A percentile compares a stretch with the other conserved stretches of the same genome.
These are phyloP conservation scores for Anolis sagrei DNA, from an alignment of 2,113 vertebrate species.

Conservation along the genomic window DNA sequence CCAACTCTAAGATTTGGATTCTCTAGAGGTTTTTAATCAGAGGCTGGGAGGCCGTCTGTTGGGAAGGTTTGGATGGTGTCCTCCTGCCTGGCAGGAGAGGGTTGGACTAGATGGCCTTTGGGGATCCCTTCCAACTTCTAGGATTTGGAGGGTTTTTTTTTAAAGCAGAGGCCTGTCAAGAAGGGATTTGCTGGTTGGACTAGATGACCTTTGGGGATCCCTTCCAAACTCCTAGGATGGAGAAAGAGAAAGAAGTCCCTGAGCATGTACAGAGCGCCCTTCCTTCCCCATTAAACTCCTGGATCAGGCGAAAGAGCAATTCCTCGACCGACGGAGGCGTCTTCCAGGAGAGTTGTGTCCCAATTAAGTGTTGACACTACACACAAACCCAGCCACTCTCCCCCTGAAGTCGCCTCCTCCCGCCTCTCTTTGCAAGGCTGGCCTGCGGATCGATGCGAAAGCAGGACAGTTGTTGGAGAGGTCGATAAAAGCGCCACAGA, in stretches of 20 bases:
- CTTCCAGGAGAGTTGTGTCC: not conserved
- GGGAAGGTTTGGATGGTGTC: no score
- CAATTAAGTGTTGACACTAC: not conserved
- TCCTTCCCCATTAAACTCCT: not conserved
- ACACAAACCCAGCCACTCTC: not conserved
- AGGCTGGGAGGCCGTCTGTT: no score
- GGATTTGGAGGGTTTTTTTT: no score
- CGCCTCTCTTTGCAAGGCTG: not conserved
- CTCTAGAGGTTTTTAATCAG: no score
- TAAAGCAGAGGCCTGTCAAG: no score
- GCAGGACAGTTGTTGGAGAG: not conserved
- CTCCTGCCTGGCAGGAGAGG: no score
- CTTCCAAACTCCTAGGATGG: not conserved
- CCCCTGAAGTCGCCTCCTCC: not conserved
- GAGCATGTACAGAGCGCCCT: not conserved
- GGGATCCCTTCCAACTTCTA: no score
- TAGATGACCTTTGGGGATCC: no score
- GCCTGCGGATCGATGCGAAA: not conserved
- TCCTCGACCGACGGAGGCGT: no score
- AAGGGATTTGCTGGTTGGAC: no score
- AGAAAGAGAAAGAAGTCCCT: not conserved
- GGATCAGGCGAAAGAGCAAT: not conserved
- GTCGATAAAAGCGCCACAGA: not conserved
- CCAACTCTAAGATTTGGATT: no score
- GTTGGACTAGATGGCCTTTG: no score